Evolutionary conservation across 1,140 invertebrate species (phyloP).

Genomic region (Potamilus streckersoni): DNA sequence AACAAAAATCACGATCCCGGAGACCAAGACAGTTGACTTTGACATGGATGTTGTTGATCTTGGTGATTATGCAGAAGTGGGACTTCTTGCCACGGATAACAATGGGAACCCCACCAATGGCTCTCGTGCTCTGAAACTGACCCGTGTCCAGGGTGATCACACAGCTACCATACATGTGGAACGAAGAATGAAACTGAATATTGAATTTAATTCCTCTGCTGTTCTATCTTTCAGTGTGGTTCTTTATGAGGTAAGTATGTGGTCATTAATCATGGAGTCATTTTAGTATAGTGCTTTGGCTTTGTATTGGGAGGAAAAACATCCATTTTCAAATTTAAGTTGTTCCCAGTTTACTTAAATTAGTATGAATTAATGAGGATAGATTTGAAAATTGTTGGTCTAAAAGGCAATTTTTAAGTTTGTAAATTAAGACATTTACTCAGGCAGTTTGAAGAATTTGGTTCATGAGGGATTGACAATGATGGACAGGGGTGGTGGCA

Average conservation of each 20-base stretch:
- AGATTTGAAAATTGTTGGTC: no score
- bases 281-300: no score
- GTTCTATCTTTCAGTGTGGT: conserved; percentile 48
- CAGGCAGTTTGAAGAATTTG: no score
- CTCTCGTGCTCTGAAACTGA: conserved; percentile 22
- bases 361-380: no score
- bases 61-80: conserved; percentile 38
- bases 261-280: neutral
- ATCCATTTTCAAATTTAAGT: neutral
- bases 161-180: conserved; percentile 52
- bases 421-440: no score
- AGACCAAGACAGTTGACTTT: conserved; percentile 27
- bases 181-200: conserved; percentile 52
- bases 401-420: no score
- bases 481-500: no score
- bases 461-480: no score
- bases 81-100: conserved; percentile 31
- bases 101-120: conserved; percentile 21
- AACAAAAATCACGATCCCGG: conserved; percentile 36
- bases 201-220: conserved; percentile 49
- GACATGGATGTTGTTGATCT: conserved; percentile 38
- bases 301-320: no score
- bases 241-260: conserved; percentile 43
- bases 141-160: conserved; percentile 45
- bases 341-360: no score